A percentile compares a stretch with the other conserved stretches of the same genome.
These are phyloP conservation scores for Tiphia femorata DNA, from an alignment of 2,888 invertebrate genomes.

Conservation along the genomic window DNA sequence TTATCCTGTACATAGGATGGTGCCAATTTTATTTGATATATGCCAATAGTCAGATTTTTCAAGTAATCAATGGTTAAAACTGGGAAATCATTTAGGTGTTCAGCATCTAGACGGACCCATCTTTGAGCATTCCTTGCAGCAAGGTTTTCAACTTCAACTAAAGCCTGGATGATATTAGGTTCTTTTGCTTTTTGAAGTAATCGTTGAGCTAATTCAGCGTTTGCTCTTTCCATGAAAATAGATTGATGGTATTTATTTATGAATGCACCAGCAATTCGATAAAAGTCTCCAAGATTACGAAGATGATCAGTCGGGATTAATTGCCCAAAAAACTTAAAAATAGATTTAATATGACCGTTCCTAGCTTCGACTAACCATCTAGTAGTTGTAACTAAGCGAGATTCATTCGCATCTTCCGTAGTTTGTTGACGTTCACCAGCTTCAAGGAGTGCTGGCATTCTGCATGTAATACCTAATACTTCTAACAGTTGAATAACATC, in stretches of 20 bases:
- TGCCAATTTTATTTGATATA: slow-evolving; percentile 2
- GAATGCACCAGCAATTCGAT: slow-evolving; percentile 1
- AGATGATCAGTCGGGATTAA: background rate
- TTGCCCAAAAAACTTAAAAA: slow-evolving; percentile 3
- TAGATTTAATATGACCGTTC: background rate
- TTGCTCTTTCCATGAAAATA: background rate
- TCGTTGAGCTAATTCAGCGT: background rate
- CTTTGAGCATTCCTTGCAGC: too few relatives aligned
- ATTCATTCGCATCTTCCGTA: slow-evolving; percentile 5
- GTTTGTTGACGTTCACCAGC: too few relatives aligned
- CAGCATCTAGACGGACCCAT: too few relatives aligned
- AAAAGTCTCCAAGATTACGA: background rate
- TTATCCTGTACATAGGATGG: slow-evolving; percentile 4
- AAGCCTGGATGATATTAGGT: too few relatives aligned
- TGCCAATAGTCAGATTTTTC: background rate
- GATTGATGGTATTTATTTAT: slow-evolving; percentile 3
- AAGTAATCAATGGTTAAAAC: too few relatives aligned
- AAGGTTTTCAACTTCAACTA: too few relatives aligned
- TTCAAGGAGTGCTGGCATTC: slow-evolving; percentile 3
- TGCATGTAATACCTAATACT: slow-evolving; percentile 2
- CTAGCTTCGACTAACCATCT: slow-evolving; percentile 3
- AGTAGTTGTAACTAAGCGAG: background rate
- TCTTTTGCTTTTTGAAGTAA: background rate
- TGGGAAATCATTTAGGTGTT: too few relatives aligned
- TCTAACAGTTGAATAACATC: slow-evolving; percentile 24